Percentiles rank a stretch among this genome's conserved stretches.
Evolutionary conservation across 1,140 invertebrate species (phyloP).

Genomic region (Gonatopus flavifemur): DNA sequence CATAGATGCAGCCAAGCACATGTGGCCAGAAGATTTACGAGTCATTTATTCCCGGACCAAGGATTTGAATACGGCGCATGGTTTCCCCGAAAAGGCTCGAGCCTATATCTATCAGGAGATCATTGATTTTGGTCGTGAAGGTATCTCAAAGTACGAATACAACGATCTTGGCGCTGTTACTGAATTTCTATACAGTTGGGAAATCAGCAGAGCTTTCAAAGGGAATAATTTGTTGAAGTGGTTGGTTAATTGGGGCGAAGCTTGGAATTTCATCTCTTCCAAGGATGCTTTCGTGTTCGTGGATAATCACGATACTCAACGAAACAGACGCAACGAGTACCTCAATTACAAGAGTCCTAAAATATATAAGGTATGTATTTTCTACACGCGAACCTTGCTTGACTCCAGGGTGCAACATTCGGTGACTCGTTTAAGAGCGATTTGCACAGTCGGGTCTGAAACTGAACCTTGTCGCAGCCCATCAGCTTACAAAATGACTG

Average conservation of each 20-base stretch:
- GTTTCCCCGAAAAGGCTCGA: conserved; percentile 61
- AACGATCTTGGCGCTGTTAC: conserved; percentile 69
- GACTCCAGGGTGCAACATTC: no score
- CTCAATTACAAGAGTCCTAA: conserved; percentile 66
- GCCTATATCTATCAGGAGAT: conserved; percentile 81
- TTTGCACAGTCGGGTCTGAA: no score
- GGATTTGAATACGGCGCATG: conserved; percentile 63
- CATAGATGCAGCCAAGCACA: conserved; percentile 78
- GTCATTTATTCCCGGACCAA: conserved; percentile 64
- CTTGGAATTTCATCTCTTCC: conserved; percentile 62
- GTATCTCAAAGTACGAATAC: conserved; percentile 68
- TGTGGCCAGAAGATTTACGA: conserved; percentile 75
- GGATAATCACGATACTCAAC: conserved; percentile 70
- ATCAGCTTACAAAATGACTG: no score
- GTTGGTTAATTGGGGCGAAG: conserved; percentile 60
- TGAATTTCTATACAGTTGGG: conserved; percentile 71
- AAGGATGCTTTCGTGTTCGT: conserved; percentile 64
- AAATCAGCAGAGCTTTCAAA: conserved; percentile 63
- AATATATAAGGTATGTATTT: conserved; percentile 69
- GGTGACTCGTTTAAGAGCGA: no score
- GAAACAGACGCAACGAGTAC: conserved; percentile 44
- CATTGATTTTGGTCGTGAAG: conserved; percentile 75
- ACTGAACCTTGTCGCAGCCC: no score
- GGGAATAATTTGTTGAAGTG: conserved; percentile 56
- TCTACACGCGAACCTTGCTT: no score